Evolutionary conservation across 2,888 invertebrate species (phyloP).

Genomic region (Gnatocerus cornutus): DNA sequence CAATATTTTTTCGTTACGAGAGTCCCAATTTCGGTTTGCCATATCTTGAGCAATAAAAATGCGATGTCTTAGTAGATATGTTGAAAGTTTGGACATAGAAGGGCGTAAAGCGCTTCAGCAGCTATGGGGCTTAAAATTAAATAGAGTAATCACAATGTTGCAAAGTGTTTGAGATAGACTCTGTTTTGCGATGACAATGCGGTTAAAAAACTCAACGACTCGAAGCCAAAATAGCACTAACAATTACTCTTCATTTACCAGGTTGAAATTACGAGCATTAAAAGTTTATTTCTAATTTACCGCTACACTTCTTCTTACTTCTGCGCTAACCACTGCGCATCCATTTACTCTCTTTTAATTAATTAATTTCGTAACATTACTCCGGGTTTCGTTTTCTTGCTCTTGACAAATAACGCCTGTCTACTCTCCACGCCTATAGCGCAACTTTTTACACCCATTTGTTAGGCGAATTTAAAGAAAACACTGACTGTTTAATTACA

Average conservation of each 20-base stretch:
- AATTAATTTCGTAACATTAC: constrained; percentile 64
- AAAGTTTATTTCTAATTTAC: constrained; percentile 66
- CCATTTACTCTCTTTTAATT: constrained; percentile 61
- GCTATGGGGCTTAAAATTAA: constrained; percentile 41
- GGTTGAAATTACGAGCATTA: constrained; percentile 62
- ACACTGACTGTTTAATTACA: constrained; percentile 57
- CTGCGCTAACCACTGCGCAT: constrained; percentile 57
- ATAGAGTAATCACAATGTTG: constrained; percentile 44
- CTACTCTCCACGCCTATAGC: constrained; percentile 53
- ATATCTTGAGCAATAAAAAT: constrained; percentile 51
- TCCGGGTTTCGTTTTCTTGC: constrained; percentile 57
- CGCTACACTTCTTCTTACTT: constrained; percentile 61
- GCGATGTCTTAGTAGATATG: constrained; percentile 48
- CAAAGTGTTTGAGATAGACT: constrained; percentile 26
- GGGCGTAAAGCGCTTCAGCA: constrained; percentile 39
- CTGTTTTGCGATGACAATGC: constrained; percentile 14
- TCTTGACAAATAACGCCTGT: constrained; percentile 58
- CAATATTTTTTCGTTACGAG: constrained; percentile 40
- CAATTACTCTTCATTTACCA: constrained; percentile 64
- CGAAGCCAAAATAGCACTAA: constrained; percentile 25
- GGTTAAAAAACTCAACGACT: constrained; percentile 21
- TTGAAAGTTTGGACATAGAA: constrained; percentile 42
- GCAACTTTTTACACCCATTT: constrained; percentile 56
- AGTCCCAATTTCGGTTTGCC: constrained; percentile 45
- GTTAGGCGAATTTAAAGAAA: constrained; percentile 56